Evolutionary conservation across 1,140 invertebrate species (phyloP), one percentile per base, ranked within the genome.

Genomic region (Chironomus tepperi): DNA sequence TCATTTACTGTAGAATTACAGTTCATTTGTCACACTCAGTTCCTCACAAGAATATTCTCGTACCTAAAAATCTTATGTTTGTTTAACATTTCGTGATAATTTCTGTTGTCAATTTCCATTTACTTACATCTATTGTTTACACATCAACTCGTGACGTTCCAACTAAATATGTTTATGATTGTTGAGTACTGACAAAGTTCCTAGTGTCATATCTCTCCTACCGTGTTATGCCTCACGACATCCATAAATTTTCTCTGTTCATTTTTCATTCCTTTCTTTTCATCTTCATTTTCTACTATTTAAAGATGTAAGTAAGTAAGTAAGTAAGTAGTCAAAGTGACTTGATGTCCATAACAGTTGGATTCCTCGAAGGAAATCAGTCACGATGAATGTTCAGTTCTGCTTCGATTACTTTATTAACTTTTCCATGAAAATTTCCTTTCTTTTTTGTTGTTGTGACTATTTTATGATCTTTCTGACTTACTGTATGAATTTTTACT

Each of bases 321-420:
- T 34, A 34, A 34, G 24, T 34, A 34, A 34, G 24, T 34, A 34
- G 24, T 34, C 24, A 34, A 34, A 34, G 24, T 67, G 65, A 70
- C 65, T 70, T 70, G 65, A 70, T 70, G 65, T 70, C 65, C 65
- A 70, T 70, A 34, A 70, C 65, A 70, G 65, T 70, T 70, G 65
- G 65, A 70, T 70, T 70, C 65, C 18, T 18, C 65, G 65, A 70
- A 70, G 65, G 65, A 19, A 70, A 5, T 57, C 47, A 57, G 47
- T 57, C 47, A 57, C 65, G 18, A 70, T 9, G 3, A 19, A 70
- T 67, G 43, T 57, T 57, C 47, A 57, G 47, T 57, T 57, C 47
- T 57, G 47, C 16, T 70, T 70, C 65, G 65, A 70, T 70, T 19
- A 70, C 65, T 70, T 70, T 70, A 70, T 70, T 70, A 70, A 70